Evolutionary conservation across 2,888 invertebrate genomes (phyloP).

Genomic region (Folsomia candida): DNA sequence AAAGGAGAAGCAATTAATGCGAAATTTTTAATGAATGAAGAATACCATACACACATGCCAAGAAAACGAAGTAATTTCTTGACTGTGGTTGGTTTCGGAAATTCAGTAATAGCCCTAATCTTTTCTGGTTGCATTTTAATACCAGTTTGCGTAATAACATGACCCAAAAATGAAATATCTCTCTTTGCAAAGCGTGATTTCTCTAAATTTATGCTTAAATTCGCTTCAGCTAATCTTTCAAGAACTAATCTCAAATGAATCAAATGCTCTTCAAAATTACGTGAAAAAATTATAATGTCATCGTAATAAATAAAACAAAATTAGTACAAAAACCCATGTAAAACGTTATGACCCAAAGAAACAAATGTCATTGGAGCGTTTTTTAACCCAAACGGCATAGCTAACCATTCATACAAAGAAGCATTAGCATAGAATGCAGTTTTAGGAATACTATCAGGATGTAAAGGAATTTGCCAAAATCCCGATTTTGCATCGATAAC

Average conservation of each 20-base stretch:
- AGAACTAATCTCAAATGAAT: not conserved
- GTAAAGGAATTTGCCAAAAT: conserved; percentile 20
- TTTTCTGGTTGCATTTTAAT: conserved; percentile 21
- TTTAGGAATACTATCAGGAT: conserved; percentile 31
- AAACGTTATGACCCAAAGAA: conserved; percentile 50
- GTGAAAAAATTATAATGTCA: conserved; percentile 7
- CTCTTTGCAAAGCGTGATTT: conserved; percentile 51
- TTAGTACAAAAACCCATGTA: conserved; percentile 30
- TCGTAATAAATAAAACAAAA: conserved; percentile 17
- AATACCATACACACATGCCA: conserved; percentile 40
- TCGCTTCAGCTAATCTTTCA: conserved; percentile 15
- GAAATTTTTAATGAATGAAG: conserved; percentile 40
- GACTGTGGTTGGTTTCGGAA: conserved; percentile 29
- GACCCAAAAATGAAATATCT: conserved; percentile 52
- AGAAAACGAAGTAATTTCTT: conserved; percentile 37
- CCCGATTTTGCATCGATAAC: too few relatives aligned
- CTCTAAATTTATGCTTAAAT: conserved; percentile 48
- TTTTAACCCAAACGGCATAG: not conserved
- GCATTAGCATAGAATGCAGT: conserved; percentile 54
- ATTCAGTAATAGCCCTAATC: conserved; percentile 30
- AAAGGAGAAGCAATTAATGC: conserved; percentile 41
- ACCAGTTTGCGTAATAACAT: conserved; percentile 49
- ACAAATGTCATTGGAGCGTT: conserved; percentile 10
- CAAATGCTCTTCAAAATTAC: conserved; percentile 4
- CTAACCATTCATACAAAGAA: conserved; percentile 53